These are phyloP conservation scores for Maniola hyperantus DNA, from an alignment of 2,888 invertebrate species.

Conservation along the genomic window DNA sequence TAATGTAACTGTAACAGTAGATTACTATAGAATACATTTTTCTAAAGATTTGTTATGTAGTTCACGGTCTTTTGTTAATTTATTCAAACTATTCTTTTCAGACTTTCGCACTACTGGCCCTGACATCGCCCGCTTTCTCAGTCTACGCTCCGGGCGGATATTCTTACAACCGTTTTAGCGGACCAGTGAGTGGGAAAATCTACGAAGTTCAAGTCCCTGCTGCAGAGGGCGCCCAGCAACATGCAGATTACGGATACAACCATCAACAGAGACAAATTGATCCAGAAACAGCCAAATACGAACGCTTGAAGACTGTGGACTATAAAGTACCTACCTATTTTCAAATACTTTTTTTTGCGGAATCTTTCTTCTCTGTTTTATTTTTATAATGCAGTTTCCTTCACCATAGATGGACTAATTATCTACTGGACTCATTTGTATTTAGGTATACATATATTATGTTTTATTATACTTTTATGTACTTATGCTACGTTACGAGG, in stretches of 20 bases:
- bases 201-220: constrained; percentile 81
- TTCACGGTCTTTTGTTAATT: constrained; percentile 19
- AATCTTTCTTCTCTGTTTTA: background rate
- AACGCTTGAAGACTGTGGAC: constrained; percentile 83
- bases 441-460: too few relatives aligned
- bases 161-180: constrained; percentile 88
- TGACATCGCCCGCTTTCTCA: constrained; percentile 54
- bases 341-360: background rate
- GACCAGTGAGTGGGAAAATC: constrained; percentile 87
- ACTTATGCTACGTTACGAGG: too few relatives aligned
- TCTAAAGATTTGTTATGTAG: constrained; percentile 34
- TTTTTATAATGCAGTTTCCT: background rate
- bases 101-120: constrained; percentile 55
- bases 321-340: constrained; percentile 77
- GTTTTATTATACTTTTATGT: too few relatives aligned
- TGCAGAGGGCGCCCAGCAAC: constrained; percentile 70
- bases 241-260: constrained; percentile 78
- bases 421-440: too few relatives aligned
- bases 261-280: constrained; percentile 72
- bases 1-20: background rate
- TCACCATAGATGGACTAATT: too few relatives aligned
- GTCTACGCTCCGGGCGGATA: constrained; percentile 80
- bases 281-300: constrained; percentile 76
- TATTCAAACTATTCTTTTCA: constrained; percentile 47
- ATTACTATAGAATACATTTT: background rate